Evolutionary conservation across 2,797 vertebrate species (phyloP).

Genomic region (Gallinago solitaria): DNA sequence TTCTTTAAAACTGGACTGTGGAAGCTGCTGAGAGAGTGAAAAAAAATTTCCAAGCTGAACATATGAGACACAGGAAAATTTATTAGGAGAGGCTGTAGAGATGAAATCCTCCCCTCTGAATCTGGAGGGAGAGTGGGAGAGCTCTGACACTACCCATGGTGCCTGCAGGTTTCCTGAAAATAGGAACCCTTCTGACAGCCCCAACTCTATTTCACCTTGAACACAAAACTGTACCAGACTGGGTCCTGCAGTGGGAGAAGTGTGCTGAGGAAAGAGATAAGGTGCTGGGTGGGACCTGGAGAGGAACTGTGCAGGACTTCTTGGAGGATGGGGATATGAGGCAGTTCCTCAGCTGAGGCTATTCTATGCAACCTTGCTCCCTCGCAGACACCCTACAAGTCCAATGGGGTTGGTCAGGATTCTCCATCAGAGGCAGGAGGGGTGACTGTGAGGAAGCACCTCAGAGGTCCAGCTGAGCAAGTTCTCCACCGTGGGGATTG

Average conservation of each 20-base stretch:
- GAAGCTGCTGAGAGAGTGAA: not conserved
- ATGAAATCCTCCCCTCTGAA: not conserved
- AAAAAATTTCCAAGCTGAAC: not conserved
- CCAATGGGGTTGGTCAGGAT: not conserved
- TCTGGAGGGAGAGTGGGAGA: not conserved
- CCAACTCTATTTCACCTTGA: not conserved
- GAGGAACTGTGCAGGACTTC: not conserved
- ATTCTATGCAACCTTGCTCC: not conserved
- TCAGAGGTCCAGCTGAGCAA: not conserved
- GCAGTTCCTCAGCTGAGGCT: not conserved
- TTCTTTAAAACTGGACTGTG: not conserved
- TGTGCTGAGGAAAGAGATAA: not conserved
- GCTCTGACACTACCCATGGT: not conserved
- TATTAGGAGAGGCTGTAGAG: not conserved
- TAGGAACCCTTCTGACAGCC: not conserved
- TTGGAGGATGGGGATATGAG: not conserved
- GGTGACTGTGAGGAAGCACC: not conserved
- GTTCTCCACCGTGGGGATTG: not conserved
- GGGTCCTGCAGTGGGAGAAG: not conserved
- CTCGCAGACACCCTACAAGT: not conserved
- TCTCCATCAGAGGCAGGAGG: not conserved
- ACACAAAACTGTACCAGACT: not conserved
- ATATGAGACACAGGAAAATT: not conserved
- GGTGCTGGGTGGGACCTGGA: not conserved
- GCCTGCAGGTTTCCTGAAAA: not conserved